Evolutionary conservation across 1,140 invertebrate genomes (phyloP).

Genomic region (Drosophila dunni): DNA sequence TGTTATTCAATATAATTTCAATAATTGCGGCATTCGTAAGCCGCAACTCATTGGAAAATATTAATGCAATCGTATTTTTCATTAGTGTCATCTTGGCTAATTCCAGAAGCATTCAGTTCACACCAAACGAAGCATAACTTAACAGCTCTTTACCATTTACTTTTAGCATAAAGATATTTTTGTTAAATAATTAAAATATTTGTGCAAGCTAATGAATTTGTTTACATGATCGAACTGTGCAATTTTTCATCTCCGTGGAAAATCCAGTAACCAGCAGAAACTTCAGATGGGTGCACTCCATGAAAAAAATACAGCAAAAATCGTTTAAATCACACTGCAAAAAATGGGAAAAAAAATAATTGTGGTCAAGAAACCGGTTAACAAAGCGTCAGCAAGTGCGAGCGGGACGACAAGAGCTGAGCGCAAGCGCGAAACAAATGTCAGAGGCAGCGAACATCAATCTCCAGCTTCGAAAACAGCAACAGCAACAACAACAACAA

Average conservation of each 20-base stretch:
- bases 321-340: constrained; percentile 75
- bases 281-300: constrained; percentile 36
- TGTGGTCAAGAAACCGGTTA: constrained; percentile 69
- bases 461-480: constrained; percentile 50
- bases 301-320: constrained; percentile 42
- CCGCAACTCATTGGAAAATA: background rate
- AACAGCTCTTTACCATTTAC: background rate
- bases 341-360: constrained; percentile 37
- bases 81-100: constrained; percentile 30
- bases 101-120: constrained; percentile 42
- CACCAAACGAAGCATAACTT: constrained; percentile 10
- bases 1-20: constrained; percentile 1
- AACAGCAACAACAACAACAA: constrained; percentile 13
- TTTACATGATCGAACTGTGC: constrained; percentile 79
- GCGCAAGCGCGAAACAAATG: constrained; percentile 77
- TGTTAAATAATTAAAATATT: constrained; percentile 80
- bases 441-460: constrained; percentile 81
- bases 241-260: constrained; percentile 73
- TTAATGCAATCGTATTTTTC: constrained; percentile 29
- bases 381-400: constrained; percentile 41
- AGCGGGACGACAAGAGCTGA: constrained; percentile 48
- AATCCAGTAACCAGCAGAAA: constrained; percentile 54
- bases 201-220: constrained; percentile 77
- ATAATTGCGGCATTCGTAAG: background rate
- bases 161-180: constrained; percentile 26